Base-by-base conservation (phyloP, 2,888 invertebrate genomes). In the Ectemnius lituratus region DNA sequence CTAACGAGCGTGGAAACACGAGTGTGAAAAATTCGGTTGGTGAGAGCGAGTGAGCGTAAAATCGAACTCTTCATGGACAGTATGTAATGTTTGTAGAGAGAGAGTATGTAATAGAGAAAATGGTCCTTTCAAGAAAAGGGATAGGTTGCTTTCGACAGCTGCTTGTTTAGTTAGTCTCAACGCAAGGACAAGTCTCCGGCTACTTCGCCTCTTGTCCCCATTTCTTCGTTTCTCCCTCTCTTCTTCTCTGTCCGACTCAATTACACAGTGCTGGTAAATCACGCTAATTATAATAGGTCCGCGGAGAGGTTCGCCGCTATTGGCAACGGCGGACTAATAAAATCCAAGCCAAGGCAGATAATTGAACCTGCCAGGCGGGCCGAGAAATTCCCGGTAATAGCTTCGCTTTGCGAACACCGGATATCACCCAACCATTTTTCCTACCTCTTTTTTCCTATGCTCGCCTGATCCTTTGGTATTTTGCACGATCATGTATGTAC, bases 251-350 rank as follows among this genome's bases (percentile, higher is more conserved):
- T 37, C 37, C 8, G 37, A 37, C 23, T 45, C 64, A 28, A 64
- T 65, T 75, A 49, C 57, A 46, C 52, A 45, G 58, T 64, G 14
- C 59, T 61, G 62, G 60, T 23, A 63, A 74, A 69, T 71, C 47
- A 28, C 59, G 23, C 45, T 79, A 76, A 79, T 79, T 76, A 59
- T 60, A n/a, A 69, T 47, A 57, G 67, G 64, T 49, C 16, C 52
- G 27, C 8, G 45, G 59, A 62, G 37, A 37, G 23, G 8, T 18
- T 70, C 47, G 61, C 58, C 58, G 27, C 28, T 46, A 18, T 59
- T 23, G 20, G 52, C 28, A 14, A 69, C 58, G 58, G 56, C 46
- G 27, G 18, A 8, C 20, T 47, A 18, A 76, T 49, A 45, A 64
- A 70, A 28, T 11, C 45, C 47, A 59, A 52, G 20, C 56, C 60